Conservation (phyloP, 2,113 vertebrate species). For the Cinclus cinclus region DNA sequence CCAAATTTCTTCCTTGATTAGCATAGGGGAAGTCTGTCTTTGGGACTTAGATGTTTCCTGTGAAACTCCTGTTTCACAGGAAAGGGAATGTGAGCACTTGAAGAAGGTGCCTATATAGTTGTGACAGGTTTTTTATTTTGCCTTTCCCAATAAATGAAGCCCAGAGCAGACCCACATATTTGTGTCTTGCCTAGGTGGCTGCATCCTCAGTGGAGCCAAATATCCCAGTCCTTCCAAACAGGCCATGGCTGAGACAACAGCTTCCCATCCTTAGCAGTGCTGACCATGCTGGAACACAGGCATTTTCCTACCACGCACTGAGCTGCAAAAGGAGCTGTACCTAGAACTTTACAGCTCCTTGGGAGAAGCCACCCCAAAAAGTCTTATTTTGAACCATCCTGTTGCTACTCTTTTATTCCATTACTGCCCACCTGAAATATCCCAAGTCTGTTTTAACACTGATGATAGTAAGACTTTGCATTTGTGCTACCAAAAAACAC, state of each 20-base stretch:
- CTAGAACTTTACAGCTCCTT: not conserved
- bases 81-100: not conserved
- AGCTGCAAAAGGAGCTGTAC: not conserved
- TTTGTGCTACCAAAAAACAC: not conserved
- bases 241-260: not conserved
- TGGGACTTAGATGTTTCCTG: not conserved
- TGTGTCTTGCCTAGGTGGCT: not conserved
- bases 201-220: not conserved
- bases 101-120: not conserved
- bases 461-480: not conserved
- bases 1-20: not conserved
- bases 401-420: not conserved
- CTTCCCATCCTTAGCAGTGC: not conserved
- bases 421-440: not conserved
- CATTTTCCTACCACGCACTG: not conserved
- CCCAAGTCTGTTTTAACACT: not conserved
- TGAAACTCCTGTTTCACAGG: not conserved
- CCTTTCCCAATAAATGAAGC: not conserved
- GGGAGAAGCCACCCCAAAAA: not conserved
- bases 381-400: not conserved
- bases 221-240: not conserved
- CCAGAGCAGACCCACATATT: not conserved
- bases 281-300: not conserved
- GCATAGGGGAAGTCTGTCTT: not conserved
- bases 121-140: not conserved